Percentiles rank a stretch among this genome's conserved stretches.
Conservation (phyloP, 2,888 invertebrate species). For the Nomada hirtipes region DNA sequence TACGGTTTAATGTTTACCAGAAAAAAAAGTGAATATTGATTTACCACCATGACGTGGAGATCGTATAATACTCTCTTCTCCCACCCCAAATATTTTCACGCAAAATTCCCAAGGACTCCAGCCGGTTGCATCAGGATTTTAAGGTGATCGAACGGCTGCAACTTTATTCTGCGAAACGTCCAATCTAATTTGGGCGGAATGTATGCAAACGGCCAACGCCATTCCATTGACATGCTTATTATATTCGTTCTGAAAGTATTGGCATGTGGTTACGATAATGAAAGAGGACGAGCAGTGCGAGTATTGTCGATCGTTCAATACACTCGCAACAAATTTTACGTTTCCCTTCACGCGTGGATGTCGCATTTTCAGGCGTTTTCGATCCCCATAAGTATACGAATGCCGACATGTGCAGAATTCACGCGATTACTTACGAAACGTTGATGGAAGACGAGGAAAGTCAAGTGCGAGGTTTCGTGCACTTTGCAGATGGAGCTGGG, state of each 20-base stretch:
- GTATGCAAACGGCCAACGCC: background rate
- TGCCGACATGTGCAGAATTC: slow-evolving; percentile 91
- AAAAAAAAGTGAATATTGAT: too few species aligned
- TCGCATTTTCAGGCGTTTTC: slow-evolving; percentile 87
- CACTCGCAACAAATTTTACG: background rate
- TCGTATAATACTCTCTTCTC: background rate
- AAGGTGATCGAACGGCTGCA: background rate
- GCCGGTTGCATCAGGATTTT: background rate
- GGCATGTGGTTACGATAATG: background rate
- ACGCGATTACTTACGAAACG: slow-evolving; percentile 91
- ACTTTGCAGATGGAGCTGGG: slow-evolving; percentile 91
- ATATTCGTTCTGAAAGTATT: background rate
- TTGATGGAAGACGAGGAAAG: slow-evolving; percentile 93
- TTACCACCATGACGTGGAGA: too few species aligned
- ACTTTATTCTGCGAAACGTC: background rate
- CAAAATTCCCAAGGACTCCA: background rate
- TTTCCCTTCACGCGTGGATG: slow-evolving; percentile 8
- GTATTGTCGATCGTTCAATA: background rate
- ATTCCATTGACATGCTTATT: background rate
- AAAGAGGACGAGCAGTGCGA: background rate
- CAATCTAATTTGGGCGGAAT: slow-evolving; percentile 2
- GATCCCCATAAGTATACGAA: slow-evolving; percentile 92
- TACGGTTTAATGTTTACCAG: too few species aligned
- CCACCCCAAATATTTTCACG: background rate
- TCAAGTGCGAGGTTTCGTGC: slow-evolving; percentile 92